A percentile compares a stretch with the other conserved stretches of the same genome.
Evolutionary conservation across 2,888 invertebrate genomes (phyloP).

Genomic region (Eupeodes luniger): DNA sequence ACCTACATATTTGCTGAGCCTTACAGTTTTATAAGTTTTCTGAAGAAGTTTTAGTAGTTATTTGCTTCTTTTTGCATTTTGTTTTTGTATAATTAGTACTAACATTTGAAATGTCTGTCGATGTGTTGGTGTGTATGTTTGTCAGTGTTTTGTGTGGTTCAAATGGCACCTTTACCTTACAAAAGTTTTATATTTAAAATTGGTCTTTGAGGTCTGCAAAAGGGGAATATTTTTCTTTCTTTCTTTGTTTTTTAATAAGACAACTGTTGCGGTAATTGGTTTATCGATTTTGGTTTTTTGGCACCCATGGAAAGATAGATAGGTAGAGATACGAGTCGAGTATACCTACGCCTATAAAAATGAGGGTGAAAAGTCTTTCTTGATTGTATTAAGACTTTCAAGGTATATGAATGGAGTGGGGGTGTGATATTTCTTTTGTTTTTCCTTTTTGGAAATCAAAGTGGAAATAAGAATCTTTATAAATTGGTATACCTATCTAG

Average conservation of each 20-base stretch:
- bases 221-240: background rate
- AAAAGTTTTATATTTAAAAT: conserved; percentile 37
- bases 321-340: background rate
- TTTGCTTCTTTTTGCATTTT: background rate
- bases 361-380: background rate
- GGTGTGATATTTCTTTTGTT: background rate
- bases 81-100: conserved; percentile 29
- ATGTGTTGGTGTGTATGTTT: background rate
- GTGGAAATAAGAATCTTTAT: background rate
- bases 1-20: background rate
- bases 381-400: conserved; percentile 30
- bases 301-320: background rate
- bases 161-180: background rate
- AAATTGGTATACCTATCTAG: background rate
- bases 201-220: background rate
- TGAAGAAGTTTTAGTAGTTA: background rate
- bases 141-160: background rate
- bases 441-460: conserved; percentile 6
- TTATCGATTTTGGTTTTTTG: conserved; percentile 52
- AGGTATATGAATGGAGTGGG: no score
- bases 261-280: conserved; percentile 70
- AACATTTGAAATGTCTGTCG: conserved; percentile 5
- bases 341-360: background rate
- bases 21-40: background rate
- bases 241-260: conserved; percentile 52